These are phyloP conservation scores for Argyresthia goedartella DNA, from an alignment of 2,888 invertebrate species.

Conservation along the genomic window DNA sequence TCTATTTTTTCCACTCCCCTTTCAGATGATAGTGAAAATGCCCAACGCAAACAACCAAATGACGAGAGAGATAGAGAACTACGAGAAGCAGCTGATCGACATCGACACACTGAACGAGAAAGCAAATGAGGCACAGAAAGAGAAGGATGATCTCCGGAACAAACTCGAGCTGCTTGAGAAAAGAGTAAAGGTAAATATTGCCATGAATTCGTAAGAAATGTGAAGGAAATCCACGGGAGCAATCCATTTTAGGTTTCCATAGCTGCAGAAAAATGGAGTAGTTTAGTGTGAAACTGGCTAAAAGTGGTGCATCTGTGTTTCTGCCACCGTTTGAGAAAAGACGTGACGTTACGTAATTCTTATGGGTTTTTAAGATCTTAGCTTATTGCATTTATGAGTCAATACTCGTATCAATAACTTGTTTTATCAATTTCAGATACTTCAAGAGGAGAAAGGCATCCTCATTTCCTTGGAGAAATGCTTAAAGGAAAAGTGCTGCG, in stretches of 20 bases:
- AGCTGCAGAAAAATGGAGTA: no score
- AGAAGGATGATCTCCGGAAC: constrained; percentile 73
- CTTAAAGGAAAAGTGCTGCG: constrained; percentile 81
- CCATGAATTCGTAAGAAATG: not conserved
- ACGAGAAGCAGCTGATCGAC: constrained; percentile 84
- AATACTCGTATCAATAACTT: no score
- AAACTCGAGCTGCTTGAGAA: constrained; percentile 79
- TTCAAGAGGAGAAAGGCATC: constrained; percentile 84
- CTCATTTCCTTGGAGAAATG: constrained; percentile 80
- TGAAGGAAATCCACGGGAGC: not conserved
- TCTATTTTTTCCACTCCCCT: constrained; percentile 6
- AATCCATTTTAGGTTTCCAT: no score
- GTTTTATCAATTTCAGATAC: constrained; percentile 56
- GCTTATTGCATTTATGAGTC: no score
- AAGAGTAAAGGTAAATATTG: constrained; percentile 73
- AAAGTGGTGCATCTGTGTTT: no score
- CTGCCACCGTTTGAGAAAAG: no score
- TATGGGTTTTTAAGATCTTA: no score
- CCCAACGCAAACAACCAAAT: constrained; percentile 75
- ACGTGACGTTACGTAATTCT: no score
- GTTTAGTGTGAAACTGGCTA: no score
- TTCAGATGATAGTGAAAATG: constrained; percentile 74
- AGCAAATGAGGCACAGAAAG: constrained; percentile 78
- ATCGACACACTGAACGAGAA: constrained; percentile 80
- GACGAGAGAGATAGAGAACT: constrained; percentile 78